A percentile compares a stretch with the other conserved stretches of the same genome.
Evolutionary conservation across 2,888 invertebrate genomes (phyloP).

Genomic region (Sympetrum striolatum): DNA sequence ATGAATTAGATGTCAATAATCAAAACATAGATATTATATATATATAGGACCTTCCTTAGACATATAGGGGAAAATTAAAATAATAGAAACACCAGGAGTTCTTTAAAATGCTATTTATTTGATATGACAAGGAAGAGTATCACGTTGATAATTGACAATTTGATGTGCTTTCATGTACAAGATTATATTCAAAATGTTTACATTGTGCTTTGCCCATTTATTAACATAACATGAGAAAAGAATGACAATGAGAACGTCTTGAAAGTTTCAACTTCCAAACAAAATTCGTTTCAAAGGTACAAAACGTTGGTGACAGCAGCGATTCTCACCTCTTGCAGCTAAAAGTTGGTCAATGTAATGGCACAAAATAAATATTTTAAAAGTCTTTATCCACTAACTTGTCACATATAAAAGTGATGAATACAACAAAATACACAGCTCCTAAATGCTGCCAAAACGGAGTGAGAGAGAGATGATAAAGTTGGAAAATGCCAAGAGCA

Average conservation of each 20-base stretch:
- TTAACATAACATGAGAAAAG: background rate
- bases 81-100: background rate
- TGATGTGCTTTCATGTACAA: constrained; percentile 12
- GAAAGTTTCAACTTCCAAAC: background rate
- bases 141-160: constrained; percentile 24
- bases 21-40: no score
- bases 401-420: background rate
- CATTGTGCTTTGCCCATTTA: background rate
- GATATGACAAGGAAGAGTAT: constrained; percentile 1
- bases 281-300: background rate
- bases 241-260: background rate
- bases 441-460: background rate
- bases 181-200: background rate
- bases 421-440: background rate
- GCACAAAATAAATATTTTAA: background rate
- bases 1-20: no score
- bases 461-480: no score
- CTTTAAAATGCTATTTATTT: constrained; percentile 1
- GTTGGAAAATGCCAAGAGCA: no score
- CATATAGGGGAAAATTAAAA: background rate
- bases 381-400: background rate
- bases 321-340: background rate
- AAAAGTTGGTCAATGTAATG: background rate
- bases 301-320: background rate
- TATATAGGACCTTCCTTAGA: no score